These are phyloP conservation scores for Jordanella pulchra DNA, from an alignment of 2,797 vertebrate species.

Conservation along the genomic window DNA sequence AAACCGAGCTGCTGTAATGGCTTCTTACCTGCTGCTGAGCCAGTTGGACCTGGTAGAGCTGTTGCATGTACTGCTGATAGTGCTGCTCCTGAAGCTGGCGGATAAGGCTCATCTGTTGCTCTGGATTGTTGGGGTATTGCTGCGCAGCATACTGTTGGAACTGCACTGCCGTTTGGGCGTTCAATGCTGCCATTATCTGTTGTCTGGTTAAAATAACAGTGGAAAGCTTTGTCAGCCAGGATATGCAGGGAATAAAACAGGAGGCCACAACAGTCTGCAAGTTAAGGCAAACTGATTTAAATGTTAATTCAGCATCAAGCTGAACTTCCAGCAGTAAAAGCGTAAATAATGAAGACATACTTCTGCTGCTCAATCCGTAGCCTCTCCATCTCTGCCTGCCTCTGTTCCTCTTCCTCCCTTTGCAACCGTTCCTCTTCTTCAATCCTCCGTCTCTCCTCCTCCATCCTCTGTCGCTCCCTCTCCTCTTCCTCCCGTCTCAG, in stretches of 20 bases:
- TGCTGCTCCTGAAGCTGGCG: constrained; percentile 99
- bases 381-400: constrained; percentile 90
- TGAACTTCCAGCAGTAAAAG: neutral
- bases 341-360: constrained; percentile 70
- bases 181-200: constrained; percentile 98
- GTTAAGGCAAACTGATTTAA: neutral
- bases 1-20: neutral
- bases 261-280: constrained; percentile 3
- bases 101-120: constrained; percentile 96
- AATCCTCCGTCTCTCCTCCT: constrained; percentile 86
- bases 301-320: neutral
- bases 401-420: constrained; percentile 91
- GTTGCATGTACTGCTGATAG: constrained; percentile 99
- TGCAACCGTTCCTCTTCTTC: constrained; percentile 89
- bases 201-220: constrained; percentile 79
- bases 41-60: constrained; percentile 98
- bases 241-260: constrained; percentile 3
- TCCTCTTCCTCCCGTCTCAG: constrained; percentile 89
- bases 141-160: constrained; percentile 99
- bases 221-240: constrained; percentile 11
- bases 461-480: constrained; percentile 85
- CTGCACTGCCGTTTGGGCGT: constrained; percentile 97
- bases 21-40: constrained; percentile 95
- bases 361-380: constrained; percentile 96
- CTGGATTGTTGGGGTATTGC: constrained; percentile 95